A percentile compares a stretch with the other conserved stretches of the same genome.
Evolutionary conservation across 2,888 invertebrate genomes (phyloP).

Genomic region (Rosalia funebris): DNA sequence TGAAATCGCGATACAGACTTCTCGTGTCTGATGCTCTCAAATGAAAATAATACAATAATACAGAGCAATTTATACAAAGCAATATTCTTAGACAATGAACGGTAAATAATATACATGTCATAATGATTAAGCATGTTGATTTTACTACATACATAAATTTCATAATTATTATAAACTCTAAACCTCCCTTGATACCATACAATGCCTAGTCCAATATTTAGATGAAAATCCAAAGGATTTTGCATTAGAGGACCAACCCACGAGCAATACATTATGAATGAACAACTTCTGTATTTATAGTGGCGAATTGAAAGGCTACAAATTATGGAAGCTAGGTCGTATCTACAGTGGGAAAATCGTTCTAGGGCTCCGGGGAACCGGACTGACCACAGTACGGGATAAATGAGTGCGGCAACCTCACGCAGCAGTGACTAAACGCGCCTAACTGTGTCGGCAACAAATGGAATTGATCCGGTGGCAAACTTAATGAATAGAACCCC

Average conservation of each 20-base stretch:
- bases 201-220: too few relatives aligned
- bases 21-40: too few relatives aligned
- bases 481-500: constrained; percentile 27
- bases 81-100: too few relatives aligned
- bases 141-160: too few relatives aligned
- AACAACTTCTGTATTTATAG: constrained; percentile 20
- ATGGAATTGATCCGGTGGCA: constrained; percentile 22
- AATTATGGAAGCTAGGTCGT: constrained; percentile 17
- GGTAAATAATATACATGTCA: too few relatives aligned
- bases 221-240: too few relatives aligned
- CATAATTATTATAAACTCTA: too few relatives aligned
- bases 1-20: too few relatives aligned
- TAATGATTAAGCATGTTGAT: too few relatives aligned
- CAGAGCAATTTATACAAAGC: too few relatives aligned
- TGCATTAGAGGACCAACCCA: neutral
- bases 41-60: too few relatives aligned
- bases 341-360: constrained; percentile 7
- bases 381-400: constrained; percentile 21
- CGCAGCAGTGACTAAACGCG: constrained; percentile 25
- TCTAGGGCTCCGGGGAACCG: constrained; percentile 15
- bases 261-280: constrained; percentile 5
- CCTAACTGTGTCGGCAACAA: constrained; percentile 14
- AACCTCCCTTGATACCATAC: too few relatives aligned
- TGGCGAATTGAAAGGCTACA: constrained; percentile 20
- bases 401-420: constrained; percentile 23